A percentile compares a stretch with the other conserved stretches of the same genome.
phyloP scores from a whole-genome alignment of 2,888 invertebrate genomes.

The Laspeyria flexula region DNA sequence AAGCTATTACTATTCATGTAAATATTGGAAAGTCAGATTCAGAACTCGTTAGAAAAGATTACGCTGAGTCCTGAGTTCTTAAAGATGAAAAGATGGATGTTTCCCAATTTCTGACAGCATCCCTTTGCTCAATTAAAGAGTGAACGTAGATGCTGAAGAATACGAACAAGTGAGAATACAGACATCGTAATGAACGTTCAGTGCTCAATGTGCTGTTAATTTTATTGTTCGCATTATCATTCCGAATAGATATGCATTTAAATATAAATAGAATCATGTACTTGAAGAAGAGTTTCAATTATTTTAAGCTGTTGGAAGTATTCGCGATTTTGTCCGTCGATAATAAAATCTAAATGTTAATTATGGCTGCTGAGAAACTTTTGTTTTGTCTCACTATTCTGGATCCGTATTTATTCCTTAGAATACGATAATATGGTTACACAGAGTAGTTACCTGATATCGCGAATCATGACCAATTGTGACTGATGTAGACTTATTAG shows the following conservation, averaged over 20 bases:
- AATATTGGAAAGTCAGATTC: slow-evolving; percentile 74
- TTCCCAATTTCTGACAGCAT: slow-evolving; percentile 32
- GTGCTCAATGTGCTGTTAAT: slow-evolving; percentile 29
- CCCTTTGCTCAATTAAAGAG: slow-evolving; percentile 11
- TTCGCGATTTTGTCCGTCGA: slow-evolving; percentile 22
- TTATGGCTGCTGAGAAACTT: slow-evolving; percentile 1
- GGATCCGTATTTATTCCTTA: slow-evolving; percentile 5
- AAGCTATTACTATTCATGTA: slow-evolving; percentile 80
- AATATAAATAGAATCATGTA: slow-evolving; percentile 34
- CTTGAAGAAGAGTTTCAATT: slow-evolving; percentile 17
- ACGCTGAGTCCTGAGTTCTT: slow-evolving; percentile 53
- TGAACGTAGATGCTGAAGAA: slow-evolving; percentile 25
- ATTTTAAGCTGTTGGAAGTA: slow-evolving; percentile 34
- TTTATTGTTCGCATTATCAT: slow-evolving; percentile 43
- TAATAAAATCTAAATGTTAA: background rate
- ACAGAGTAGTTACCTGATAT: slow-evolving; percentile 25
- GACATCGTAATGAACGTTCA: slow-evolving; percentile 22
- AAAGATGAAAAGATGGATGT: slow-evolving; percentile 17
- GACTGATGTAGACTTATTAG: slow-evolving; percentile 72
- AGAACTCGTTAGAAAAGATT: slow-evolving; percentile 61
- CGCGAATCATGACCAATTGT: slow-evolving; percentile 57
- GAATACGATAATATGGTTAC: slow-evolving; percentile 4
- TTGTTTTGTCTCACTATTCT: background rate
- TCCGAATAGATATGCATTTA: slow-evolving; percentile 61
- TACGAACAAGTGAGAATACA: slow-evolving; percentile 15